A percentile compares a stretch with the other conserved stretches of the same genome.
phyloP scores from a whole-genome alignment of 1,140 invertebrate species.

The Scaptodrosophila lebanonensis region DNA sequence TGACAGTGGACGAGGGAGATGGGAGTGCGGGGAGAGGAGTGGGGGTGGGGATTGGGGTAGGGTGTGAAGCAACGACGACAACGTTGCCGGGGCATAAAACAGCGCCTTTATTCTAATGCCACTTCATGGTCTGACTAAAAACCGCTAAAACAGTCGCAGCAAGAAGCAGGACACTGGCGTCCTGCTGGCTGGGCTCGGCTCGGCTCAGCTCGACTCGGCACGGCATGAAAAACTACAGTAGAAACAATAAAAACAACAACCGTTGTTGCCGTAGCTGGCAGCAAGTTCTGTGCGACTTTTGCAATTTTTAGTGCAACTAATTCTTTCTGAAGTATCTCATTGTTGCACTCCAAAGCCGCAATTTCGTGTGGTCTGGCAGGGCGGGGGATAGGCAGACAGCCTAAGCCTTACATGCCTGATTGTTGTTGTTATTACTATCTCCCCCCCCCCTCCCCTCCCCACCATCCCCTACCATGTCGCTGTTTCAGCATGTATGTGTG shows the following conservation, averaged over 20 bases:
- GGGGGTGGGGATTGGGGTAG: conserved; percentile 1
- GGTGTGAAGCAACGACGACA: conserved; percentile 31
- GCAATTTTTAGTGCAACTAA: conserved; percentile 75
- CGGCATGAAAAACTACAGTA: too few relatives aligned
- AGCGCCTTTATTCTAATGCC: conserved; percentile 65
- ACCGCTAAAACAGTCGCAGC: conserved; percentile 3
- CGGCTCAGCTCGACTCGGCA: too few relatives aligned
- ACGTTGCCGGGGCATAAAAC: conserved; percentile 37
- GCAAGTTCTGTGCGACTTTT: conserved; percentile 51
- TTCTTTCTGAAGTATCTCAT: conserved; percentile 75
- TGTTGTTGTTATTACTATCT: conserved; percentile 1
- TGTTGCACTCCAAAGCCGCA: conserved; percentile 71
- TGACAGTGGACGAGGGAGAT: conserved; percentile 1
- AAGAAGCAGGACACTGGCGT: too few relatives aligned
- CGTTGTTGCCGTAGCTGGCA: conserved; percentile 6
- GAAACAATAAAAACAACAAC: conserved; percentile 19
- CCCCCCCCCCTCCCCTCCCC: background rate
- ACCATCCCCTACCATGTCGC: conserved; percentile 15
- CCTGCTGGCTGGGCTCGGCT: too few relatives aligned
- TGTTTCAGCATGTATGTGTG: conserved; percentile 33
- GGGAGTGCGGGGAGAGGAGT: background rate
- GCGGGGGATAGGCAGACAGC: background rate
- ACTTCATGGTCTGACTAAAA: conserved; percentile 44
- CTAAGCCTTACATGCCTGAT: background rate
- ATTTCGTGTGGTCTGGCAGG: conserved; percentile 60